Percentiles rank a stretch among this genome's conserved stretches.
phyloP scores from a whole-genome alignment of 2,797 vertebrate genomes.

The Numenius phaeopus region DNA sequence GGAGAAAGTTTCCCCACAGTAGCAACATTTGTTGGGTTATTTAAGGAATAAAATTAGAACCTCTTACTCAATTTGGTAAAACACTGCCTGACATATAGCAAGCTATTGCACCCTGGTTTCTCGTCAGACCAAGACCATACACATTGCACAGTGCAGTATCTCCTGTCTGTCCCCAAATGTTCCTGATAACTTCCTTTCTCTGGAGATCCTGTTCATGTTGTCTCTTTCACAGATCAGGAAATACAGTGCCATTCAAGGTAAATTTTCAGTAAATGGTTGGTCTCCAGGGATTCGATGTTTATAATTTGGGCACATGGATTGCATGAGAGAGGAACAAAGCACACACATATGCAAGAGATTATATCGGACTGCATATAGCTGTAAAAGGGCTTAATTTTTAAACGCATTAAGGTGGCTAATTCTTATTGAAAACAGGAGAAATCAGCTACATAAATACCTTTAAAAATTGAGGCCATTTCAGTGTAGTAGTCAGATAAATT shows the following conservation, averaged over 20 bases:
- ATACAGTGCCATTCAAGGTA: neutral
- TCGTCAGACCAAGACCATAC: neutral
- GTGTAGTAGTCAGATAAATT: neutral
- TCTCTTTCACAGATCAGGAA: neutral
- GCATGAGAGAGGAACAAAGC: neutral
- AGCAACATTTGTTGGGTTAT: neutral
- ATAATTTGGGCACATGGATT: neutral
- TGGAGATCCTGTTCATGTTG: neutral
- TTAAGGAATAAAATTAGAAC: neutral
- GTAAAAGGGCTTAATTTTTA: neutral
- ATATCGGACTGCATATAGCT: neutral
- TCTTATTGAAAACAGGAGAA: neutral
- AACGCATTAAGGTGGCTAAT: neutral
- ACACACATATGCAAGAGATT: neutral
- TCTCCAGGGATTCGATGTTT: neutral
- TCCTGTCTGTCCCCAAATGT: neutral
- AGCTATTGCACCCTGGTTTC: neutral
- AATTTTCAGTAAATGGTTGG: neutral
- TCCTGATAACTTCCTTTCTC: neutral
- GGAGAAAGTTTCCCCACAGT: neutral
- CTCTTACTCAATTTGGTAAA: neutral
- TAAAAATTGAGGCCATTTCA: neutral
- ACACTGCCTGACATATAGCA: neutral
- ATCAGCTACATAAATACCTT: neutral
- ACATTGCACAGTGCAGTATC: rapidly evolving